Conservation (phyloP, 2,888 invertebrate genomes). For the Gryllus longicercus region DNA sequence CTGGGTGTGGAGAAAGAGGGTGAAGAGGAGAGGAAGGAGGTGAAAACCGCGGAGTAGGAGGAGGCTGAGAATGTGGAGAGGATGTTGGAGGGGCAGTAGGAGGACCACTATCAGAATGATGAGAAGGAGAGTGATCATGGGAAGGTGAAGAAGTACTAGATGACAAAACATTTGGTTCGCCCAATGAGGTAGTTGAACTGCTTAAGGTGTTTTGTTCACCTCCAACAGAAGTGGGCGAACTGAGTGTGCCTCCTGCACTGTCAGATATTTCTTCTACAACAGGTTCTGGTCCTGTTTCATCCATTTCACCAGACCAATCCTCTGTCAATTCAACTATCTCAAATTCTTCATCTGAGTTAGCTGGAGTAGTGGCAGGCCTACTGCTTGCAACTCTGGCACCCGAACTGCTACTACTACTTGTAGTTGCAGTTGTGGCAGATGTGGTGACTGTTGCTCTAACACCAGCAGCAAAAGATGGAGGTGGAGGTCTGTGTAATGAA, state of each 20-base stretch:
- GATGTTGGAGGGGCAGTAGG: too few species aligned
- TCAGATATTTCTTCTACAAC: conserved; percentile 21
- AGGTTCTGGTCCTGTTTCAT: conserved; percentile 24
- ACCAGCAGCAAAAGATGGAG: background rate
- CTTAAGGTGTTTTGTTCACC: background rate
- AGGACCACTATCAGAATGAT: too few species aligned
- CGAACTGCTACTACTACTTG: background rate
- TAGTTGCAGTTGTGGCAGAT: background rate
- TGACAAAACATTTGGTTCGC: background rate
- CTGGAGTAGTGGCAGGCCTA: background rate
- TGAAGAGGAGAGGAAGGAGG: too few species aligned
- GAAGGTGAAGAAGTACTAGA: background rate
- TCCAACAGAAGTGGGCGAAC: background rate
- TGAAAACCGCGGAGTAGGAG: too few species aligned
- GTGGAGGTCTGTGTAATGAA: background rate
- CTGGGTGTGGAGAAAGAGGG: too few species aligned
- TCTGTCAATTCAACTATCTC: conserved; percentile 21
- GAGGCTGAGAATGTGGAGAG: too few species aligned
- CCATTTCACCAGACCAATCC: conserved; percentile 11
- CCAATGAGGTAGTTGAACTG: background rate
- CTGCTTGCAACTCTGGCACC: background rate
- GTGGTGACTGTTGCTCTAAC: background rate
- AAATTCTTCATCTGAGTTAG: too few species aligned
- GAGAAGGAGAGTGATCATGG: background rate
- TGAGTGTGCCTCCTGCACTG: background rate